Conservation (phyloP, 2,888 invertebrate genomes). For the Hyposoter dolosus region DNA sequence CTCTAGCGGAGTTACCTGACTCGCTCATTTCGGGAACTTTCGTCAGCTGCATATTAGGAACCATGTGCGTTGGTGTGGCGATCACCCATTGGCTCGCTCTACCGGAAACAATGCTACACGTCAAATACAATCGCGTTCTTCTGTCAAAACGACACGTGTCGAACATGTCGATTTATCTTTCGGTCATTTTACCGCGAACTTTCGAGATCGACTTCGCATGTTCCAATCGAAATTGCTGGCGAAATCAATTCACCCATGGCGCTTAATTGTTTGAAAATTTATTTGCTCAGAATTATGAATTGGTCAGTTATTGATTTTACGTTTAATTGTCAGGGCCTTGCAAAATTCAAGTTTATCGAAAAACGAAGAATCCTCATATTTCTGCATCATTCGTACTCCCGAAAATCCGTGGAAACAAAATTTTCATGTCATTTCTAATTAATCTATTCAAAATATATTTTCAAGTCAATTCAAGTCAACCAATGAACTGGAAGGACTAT, state of each 20-base stretch:
- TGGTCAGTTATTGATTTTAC: neutral
- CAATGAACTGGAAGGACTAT: neutral
- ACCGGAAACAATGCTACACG: neutral
- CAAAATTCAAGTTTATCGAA: neutral
- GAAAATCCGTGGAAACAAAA: no score
- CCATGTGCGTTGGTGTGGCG: conserved; percentile 82
- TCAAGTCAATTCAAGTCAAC: no score
- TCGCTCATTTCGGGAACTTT: conserved; percentile 51
- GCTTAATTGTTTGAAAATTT: neutral
- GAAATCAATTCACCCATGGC: neutral
- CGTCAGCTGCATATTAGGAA: conserved; percentile 55
- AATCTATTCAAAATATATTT: neutral
- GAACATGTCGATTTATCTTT: neutral
- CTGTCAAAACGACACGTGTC: conserved; percentile 37
- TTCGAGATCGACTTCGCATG: neutral
- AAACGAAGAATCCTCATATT: no score
- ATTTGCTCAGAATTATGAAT: neutral
- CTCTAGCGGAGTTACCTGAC: conserved; percentile 49
- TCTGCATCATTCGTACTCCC: no score
- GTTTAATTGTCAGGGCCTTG: neutral
- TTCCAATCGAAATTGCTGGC: neutral
- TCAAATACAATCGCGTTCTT: neutral
- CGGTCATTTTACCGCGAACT: conserved; percentile 15
- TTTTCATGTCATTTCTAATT: neutral
- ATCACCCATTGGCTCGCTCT: conserved; percentile 75